These are phyloP conservation scores for Wiebesia pumilae DNA, from an alignment of 1,140 invertebrate species.

Conservation along the genomic window DNA sequence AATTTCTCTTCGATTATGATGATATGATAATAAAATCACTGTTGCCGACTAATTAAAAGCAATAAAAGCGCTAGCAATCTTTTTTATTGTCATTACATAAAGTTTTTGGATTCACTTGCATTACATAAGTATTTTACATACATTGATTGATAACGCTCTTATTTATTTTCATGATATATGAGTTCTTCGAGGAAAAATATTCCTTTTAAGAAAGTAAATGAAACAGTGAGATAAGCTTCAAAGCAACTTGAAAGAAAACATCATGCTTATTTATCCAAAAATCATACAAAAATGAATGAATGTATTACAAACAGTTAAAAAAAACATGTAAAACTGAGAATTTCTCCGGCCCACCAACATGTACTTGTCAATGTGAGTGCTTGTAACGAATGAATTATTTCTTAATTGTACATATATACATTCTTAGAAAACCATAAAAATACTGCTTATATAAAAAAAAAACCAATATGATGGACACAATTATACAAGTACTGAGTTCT, in stretches of 20 bases:
- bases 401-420: slow-evolving; percentile 56
- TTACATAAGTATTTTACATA: neutral
- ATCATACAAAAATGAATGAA: slow-evolving; percentile 44
- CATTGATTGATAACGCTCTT: slow-evolving; percentile 20
- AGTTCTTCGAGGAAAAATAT: slow-evolving; percentile 28
- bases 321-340: slow-evolving; percentile 36
- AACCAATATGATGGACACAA: slow-evolving; percentile 59
- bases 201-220: slow-evolving; percentile 29
- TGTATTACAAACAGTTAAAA: slow-evolving; percentile 43
- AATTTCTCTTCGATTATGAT: slow-evolving; percentile 28
- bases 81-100: neutral
- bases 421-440: slow-evolving; percentile 42
- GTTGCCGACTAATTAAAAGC: neutral
- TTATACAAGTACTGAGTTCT: slow-evolving; percentile 58
- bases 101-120: neutral
- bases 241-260: slow-evolving; percentile 53
- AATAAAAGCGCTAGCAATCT: slow-evolving; percentile 13
- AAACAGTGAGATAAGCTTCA: slow-evolving; percentile 52
- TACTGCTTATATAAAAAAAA: slow-evolving; percentile 46
- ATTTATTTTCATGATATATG: neutral
- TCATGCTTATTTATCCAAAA: slow-evolving; percentile 46
- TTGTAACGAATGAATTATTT: slow-evolving; percentile 46
- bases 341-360: slow-evolving; percentile 64
- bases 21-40: neutral
- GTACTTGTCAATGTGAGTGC: slow-evolving; percentile 59